phyloP scores from a whole-genome alignment of 2,888 invertebrate species.

The Diaphora mendica region DNA sequence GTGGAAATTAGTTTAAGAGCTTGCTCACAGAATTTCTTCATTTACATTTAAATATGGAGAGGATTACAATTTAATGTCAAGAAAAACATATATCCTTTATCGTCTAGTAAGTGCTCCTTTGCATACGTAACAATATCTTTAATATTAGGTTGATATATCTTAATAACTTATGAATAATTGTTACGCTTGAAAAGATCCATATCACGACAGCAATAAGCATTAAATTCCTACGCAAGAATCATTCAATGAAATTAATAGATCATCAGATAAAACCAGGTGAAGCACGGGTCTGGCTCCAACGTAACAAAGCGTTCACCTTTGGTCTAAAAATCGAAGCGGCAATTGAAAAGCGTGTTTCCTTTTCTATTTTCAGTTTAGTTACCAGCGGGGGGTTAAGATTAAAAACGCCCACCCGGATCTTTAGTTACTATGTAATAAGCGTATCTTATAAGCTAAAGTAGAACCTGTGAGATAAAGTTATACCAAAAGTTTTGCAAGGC shows the following conservation, averaged over 20 bases:
- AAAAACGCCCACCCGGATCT: not conserved
- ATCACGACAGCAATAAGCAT: not conserved
- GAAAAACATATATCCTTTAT: not conserved
- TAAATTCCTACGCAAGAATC: not conserved
- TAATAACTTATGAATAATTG: not conserved
- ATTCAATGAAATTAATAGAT: not conserved
- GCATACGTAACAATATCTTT: not conserved
- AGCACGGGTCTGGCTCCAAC: no score
- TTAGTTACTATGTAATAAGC: not conserved
- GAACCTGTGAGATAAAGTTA: not conserved
- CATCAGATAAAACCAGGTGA: not conserved
- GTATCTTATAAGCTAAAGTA: not conserved
- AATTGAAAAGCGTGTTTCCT: not conserved
- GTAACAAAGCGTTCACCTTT: not conserved
- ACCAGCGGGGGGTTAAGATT: not conserved
- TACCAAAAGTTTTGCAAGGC: not conserved
- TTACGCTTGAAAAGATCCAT: not conserved
- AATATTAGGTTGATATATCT: not conserved
- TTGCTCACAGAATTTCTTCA: not conserved
- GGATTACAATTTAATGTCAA: not conserved
- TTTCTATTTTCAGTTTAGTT: slow-evolving; percentile 1
- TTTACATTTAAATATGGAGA: not conserved
- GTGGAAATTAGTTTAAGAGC: not conserved
- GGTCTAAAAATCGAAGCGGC: not conserved
- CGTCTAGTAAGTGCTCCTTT: not conserved